Percentiles rank a stretch among this genome's conserved stretches.
Conservation (phyloP, 2,113 vertebrate species). For the Colinus virginianus region DNA sequence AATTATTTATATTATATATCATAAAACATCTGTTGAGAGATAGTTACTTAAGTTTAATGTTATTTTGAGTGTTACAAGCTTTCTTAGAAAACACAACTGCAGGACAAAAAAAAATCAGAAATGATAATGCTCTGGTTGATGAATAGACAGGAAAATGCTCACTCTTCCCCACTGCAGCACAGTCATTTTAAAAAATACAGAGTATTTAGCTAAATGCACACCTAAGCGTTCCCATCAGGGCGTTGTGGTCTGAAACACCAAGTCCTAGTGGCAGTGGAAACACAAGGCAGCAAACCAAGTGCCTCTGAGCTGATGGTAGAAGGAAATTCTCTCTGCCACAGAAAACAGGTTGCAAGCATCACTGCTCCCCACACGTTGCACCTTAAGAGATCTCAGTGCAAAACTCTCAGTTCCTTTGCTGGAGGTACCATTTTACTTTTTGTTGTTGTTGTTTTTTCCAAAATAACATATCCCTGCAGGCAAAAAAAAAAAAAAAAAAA, state of each 20-base stretch:
- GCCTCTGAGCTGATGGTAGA: not conserved
- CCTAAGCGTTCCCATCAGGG: not conserved
- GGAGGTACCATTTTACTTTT: not conserved
- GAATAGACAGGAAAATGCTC: not conserved
- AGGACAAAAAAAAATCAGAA: not conserved
- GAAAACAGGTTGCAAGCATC: not conserved
- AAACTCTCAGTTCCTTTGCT: not conserved
- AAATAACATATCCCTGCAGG: not conserved
- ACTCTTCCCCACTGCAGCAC: not conserved
- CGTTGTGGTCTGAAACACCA: not conserved
- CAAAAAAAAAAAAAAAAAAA: not conserved
- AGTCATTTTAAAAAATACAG: not conserved
- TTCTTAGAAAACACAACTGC: not conserved
- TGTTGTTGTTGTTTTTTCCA: not conserved
- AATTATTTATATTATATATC: not conserved
- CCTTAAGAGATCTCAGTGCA: not conserved
- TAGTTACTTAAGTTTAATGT: not conserved
- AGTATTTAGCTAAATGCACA: not conserved
- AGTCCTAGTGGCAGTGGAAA: not conserved
- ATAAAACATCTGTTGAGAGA: not conserved
- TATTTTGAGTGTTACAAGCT: not conserved
- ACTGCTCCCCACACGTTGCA: not conserved
- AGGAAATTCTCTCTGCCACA: rapidly evolving
- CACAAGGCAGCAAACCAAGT: not conserved
- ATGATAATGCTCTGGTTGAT: not conserved